Base-by-base conservation (phyloP, 2,113 vertebrate species). In the Coptodon bakossiorum region DNA sequence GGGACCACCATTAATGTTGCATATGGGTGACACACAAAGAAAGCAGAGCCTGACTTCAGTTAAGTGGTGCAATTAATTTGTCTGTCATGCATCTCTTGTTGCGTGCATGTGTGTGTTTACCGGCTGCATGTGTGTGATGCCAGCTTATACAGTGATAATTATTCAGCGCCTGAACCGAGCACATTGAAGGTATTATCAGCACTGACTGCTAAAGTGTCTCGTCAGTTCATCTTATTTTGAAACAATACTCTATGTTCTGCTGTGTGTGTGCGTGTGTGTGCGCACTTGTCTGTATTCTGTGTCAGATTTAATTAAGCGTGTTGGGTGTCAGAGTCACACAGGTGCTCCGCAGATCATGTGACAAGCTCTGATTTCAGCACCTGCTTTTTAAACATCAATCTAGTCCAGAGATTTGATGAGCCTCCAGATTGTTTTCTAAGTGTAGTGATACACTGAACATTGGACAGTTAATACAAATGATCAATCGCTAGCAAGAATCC, bases 301-400 rank as follows among this genome's bases (percentile, higher is more conserved):
- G 93, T 92, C 92, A 56, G 87, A 86, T 93, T 95, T 95, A 96
- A 95, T 95, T 95, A 96, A 94, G 89, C 61, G 91, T 90, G 88
- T 92, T 40, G 38, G 83, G 90, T 94, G 92, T 92, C 93, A 82
- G 85, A 73, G 66, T 90, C 82, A 81, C 88, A 68, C 71, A 61
- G 81, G 81, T 57, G 81, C 38, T 76, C 52, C 34, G 24, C 59
- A 19, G 92, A 91, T 96, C 93, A 59, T 91, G 85, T 95, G 90
- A 31, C 91, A 2, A 71, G 91, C 89, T 94, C 93, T 92, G 93
- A 95, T 95, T 96, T 94, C 93, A 91, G 68, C 52, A 54, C 66
- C 82, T 45, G 68, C 66, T 56, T 59, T 87, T 92, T 38, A 81
- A 87, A 84, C 76, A 53, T 52, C 53, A 93, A 81, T 93, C 89